These are phyloP conservation scores for Metacarcinus magister DNA, from an alignment of 2,888 invertebrate species.

Conservation along the genomic window DNA sequence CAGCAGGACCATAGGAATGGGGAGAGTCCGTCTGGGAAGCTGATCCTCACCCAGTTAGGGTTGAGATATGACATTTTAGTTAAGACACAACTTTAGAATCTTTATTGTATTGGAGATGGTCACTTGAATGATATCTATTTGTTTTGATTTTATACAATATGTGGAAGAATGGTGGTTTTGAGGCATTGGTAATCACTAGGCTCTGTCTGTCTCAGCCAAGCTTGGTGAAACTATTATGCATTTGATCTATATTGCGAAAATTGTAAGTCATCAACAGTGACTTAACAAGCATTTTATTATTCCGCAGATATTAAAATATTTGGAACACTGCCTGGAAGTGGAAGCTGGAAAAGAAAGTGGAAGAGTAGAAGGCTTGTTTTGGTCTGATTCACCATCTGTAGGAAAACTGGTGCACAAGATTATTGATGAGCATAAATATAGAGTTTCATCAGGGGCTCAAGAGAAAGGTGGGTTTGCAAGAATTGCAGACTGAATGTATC, in stretches of 20 bases:
- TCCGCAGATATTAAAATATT: slow-evolving; percentile 90
- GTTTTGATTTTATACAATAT: too few relatives aligned
- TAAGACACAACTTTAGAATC: too few relatives aligned
- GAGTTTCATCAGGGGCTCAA: slow-evolving; percentile 61
- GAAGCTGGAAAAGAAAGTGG: slow-evolving; percentile 86
- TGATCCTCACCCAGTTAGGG: too few relatives aligned
- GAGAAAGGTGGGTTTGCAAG: slow-evolving; percentile 57
- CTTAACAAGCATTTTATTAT: not conserved
- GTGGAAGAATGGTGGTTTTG: too few relatives aligned
- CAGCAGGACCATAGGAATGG: too few relatives aligned
- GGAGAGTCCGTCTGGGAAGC: too few relatives aligned
- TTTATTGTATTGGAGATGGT: too few relatives aligned
- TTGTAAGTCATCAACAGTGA: not conserved
- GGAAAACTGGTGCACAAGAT: slow-evolving; percentile 87
- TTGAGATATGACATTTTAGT: too few relatives aligned
- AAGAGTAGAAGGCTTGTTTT: slow-evolving; percentile 87
- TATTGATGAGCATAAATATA: slow-evolving; percentile 66
- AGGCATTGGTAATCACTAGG: too few relatives aligned
- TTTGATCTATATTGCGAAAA: not conserved
- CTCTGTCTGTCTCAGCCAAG: too few relatives aligned
- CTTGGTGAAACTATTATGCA: not conserved
- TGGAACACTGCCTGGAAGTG: slow-evolving; percentile 91
- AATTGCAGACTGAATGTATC: not conserved
- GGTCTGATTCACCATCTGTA: slow-evolving; percentile 88
- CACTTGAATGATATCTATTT: too few relatives aligned